These are phyloP conservation scores for Garra rufa DNA, from an alignment of 2,113 vertebrate species.

Conservation along the genomic window DNA sequence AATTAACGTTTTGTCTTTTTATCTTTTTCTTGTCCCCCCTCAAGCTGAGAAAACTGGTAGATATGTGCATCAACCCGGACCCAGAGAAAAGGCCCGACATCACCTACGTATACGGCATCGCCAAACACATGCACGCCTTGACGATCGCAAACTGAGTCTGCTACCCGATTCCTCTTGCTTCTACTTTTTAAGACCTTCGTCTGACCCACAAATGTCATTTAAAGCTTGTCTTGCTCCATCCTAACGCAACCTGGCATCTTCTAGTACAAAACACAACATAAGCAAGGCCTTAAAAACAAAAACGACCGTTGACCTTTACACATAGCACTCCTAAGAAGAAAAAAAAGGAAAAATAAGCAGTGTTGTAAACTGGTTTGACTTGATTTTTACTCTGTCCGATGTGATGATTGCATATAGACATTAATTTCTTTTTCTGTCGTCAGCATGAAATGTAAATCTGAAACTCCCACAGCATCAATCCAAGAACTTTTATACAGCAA, in stretches of 20 bases:
- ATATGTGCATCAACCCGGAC: conserved; percentile 98
- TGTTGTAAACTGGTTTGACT: conserved; percentile 39
- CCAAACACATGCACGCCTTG: conserved; percentile 90
- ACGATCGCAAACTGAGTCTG: conserved; percentile 83
- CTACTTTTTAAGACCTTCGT: conserved; percentile 11
- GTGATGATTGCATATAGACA: conserved; percentile 30
- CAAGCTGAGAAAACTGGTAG: conserved; percentile 95
- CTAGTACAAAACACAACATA: not conserved
- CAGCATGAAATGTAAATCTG: conserved; percentile 1
- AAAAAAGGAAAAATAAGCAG: conserved; percentile 38
- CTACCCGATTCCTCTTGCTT: not conserved
- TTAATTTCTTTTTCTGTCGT: not conserved
- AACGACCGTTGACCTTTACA: not conserved
- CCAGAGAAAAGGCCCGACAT: conserved; percentile 97
- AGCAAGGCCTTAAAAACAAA: conserved; percentile 12
- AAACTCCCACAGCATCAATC: not conserved
- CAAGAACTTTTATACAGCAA: conserved; percentile 11
- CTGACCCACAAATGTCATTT: conserved; percentile 22
- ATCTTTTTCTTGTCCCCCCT: conserved; percentile 4
- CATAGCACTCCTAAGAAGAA: not conserved
- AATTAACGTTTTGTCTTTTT: not conserved
- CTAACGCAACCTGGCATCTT: conserved; percentile 11
- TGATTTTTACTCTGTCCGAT: conserved; percentile 27
- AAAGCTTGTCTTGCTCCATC: conserved; percentile 14
- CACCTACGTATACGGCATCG: conserved; percentile 92